These are phyloP conservation scores for Drosophila kikkawai DNA, from an alignment of 1,140 invertebrate species.

Conservation along the genomic window DNA sequence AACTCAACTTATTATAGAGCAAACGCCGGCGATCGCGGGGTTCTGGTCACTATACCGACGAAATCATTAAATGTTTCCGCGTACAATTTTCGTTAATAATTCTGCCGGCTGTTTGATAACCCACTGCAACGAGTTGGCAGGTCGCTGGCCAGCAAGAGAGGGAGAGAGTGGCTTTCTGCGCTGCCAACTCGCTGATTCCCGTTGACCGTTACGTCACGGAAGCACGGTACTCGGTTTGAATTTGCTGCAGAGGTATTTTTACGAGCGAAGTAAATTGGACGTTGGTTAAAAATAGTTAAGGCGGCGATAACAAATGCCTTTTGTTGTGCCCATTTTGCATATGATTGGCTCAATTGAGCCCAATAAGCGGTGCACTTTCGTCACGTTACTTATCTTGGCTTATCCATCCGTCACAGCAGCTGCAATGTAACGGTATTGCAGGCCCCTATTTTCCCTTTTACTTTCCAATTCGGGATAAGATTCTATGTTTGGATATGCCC, in stretches of 20 bases:
- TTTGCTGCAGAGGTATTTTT: conserved; percentile 25
- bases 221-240: conserved; percentile 17
- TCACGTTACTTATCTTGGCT: conserved; percentile 16
- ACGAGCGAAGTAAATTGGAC: conserved; percentile 27
- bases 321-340: conserved; percentile 19
- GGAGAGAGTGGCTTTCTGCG: not conserved
- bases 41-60: conserved; percentile 7
- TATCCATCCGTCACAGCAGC: conserved; percentile 7
- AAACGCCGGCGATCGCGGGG: conserved; percentile 11
- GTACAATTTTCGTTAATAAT: conserved; percentile 28
- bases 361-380: conserved; percentile 45
- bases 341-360: conserved; percentile 47
- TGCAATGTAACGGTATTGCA: conserved; percentile 22
- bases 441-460: not conserved
- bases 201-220: conserved; percentile 8
- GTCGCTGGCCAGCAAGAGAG: not conserved
- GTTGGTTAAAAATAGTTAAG: conserved; percentile 41
- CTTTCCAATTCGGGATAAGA: not conserved
- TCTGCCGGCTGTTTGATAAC: conserved; percentile 26
- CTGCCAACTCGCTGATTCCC: conserved; percentile 14
- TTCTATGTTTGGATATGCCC: not conserved
- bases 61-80: conserved; percentile 32
- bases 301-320: conserved; percentile 16
- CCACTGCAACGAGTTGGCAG: conserved; percentile 17
- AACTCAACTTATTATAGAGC: conserved; percentile 31